Base-by-base conservation (phyloP, 2,888 invertebrate genomes). In the Clusia tigrina region DNA sequence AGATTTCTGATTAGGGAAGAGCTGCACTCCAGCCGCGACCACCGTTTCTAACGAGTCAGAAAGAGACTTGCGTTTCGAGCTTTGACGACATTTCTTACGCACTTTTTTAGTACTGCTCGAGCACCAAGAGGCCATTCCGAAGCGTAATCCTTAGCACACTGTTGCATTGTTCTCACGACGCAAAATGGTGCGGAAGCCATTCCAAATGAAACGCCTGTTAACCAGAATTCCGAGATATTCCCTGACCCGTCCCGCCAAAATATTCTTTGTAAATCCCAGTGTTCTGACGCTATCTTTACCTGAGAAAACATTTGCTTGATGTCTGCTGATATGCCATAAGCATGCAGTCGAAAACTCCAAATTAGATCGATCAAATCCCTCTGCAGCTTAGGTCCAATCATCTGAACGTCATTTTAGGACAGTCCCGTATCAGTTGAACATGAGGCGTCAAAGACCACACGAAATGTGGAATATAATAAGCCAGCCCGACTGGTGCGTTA, bases 181-280 rank as follows among this genome's bases (percentile, higher is more conserved):
- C 58, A 58, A 26, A 58, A 51, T 2, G 58, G 48, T 6, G 58
- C 58, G 18, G 58, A 58, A 15, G 58, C 58, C 58, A 58, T 58
- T 22, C 58, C 59, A 38, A 48, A 48, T 42, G 48, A 20, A 20
- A 48, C 48, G 2, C 48, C 10, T 22, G 48, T 48, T 12, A 48
- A 22, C 48, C 48, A 48, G 22, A 9, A 48, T 22, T 48, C 48
- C 2, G 48, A 5, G 5, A 48, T 48, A 22, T 48, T 48, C 5
- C 48, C 48, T 20, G 22, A 22, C 5, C 22, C 18, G 22, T 48
- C 22, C 22, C 48, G 3, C 48, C 48, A 48, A 48, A 48, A 48
- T 15, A 48, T 48, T 48, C 48, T 18, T n/a, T 48, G 48, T 15
- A 48, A 15, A 22, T 48, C 20, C 48, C 48, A 48, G 22, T 48